A percentile compares a stretch with the other conserved stretches of the same genome.
Evolutionary conservation across 2,888 invertebrate genomes (phyloP).

Genomic region (Leucoptera coffeella): DNA sequence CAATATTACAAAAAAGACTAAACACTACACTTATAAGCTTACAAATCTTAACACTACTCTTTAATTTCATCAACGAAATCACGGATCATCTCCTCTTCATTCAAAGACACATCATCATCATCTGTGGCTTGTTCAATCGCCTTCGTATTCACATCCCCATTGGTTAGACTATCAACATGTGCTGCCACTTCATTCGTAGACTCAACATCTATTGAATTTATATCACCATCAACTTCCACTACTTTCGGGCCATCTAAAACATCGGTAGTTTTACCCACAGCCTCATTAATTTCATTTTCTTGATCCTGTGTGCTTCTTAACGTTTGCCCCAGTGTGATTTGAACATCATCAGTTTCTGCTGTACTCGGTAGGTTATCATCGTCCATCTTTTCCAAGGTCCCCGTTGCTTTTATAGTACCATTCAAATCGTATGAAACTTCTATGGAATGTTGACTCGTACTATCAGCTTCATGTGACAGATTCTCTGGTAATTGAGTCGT

Average conservation of each 20-base stretch:
- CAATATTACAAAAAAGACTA: no score
- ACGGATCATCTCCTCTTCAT: slow-evolving; percentile 38
- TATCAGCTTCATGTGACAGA: slow-evolving; percentile 11
- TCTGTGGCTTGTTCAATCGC: slow-evolving; percentile 3
- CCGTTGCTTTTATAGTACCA: slow-evolving; percentile 13
- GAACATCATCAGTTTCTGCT: slow-evolving; percentile 33
- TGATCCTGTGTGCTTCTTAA: slow-evolving; percentile 18
- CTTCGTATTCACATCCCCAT: slow-evolving; percentile 9
- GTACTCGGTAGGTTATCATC: slow-evolving; percentile 30
- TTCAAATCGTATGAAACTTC: slow-evolving; percentile 27
- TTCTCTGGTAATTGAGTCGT: slow-evolving; percentile 20
- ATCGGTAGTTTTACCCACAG: slow-evolving; percentile 4
- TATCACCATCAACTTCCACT: slow-evolving; percentile 1
- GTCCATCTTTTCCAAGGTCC: slow-evolving; percentile 22
- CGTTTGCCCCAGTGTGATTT: slow-evolving; percentile 33
- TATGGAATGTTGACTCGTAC: slow-evolving; percentile 14
- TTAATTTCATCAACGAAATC: slow-evolving; percentile 46
- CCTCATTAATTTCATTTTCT: slow-evolving; percentile 15
- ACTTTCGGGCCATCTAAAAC: neutral
- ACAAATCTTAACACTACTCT: no score
- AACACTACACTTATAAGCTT: no score
- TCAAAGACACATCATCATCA: no score
- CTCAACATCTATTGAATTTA: no score
- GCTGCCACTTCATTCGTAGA: slow-evolving; percentile 8
- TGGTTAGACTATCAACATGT: slow-evolving; percentile 11